Evolutionary conservation across 2,113 vertebrate species (phyloP).

Genomic region (Perca fluviatilis): DNA sequence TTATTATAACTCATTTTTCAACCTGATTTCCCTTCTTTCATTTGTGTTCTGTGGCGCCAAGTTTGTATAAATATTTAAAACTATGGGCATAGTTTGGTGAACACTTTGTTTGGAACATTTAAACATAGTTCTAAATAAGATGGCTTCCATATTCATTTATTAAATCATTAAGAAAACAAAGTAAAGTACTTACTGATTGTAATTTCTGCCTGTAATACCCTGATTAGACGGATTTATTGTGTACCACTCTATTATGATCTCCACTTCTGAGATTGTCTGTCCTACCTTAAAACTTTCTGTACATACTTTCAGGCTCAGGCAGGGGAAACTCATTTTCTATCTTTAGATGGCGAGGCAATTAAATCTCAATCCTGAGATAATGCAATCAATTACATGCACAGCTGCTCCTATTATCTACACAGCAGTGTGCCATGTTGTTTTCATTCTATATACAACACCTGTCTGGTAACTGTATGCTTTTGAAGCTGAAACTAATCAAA

Average conservation of each 20-base stretch:
- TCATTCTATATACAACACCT: background rate
- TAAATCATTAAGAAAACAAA: background rate
- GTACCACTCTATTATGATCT: background rate
- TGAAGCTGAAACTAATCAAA: background rate
- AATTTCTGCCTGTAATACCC: background rate
- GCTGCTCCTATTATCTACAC: background rate
- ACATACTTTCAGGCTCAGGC: background rate
- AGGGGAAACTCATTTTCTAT: background rate
- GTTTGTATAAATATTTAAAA: too few relatives aligned
- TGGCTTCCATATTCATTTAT: background rate
- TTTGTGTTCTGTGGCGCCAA: too few relatives aligned
- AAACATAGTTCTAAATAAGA: background rate
- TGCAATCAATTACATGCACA: conserved; percentile 17
- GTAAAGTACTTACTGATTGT: background rate
- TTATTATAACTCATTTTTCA: too few relatives aligned
- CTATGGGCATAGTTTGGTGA: too few relatives aligned
- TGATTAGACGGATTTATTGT: background rate
- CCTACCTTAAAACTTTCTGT: background rate
- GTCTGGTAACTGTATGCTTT: background rate
- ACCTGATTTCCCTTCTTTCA: too few relatives aligned
- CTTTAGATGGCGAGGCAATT: background rate
- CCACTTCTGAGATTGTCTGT: background rate
- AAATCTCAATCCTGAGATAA: conserved; percentile 9
- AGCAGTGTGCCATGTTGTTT: background rate
- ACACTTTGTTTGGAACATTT: too few relatives aligned